phyloP scores from a whole-genome alignment of 2,113 vertebrate species.

The Pseudonaja textilis region DNA sequence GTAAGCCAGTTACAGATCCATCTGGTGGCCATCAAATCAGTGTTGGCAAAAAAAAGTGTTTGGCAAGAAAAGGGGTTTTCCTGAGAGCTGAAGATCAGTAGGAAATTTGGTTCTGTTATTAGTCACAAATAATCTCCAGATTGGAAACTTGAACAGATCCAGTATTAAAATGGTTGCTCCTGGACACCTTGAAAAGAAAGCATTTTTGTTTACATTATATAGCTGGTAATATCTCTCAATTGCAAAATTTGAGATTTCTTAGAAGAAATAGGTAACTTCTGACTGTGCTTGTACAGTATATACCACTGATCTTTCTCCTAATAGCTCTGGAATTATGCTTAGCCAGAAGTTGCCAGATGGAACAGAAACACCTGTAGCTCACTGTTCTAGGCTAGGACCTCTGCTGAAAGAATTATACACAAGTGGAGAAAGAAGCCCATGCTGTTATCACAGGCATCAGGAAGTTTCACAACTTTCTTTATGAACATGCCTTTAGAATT shows the following conservation, averaged over 20 bases:
- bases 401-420: background rate
- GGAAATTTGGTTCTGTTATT: background rate
- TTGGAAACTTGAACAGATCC: background rate
- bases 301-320: background rate
- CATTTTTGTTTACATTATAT: background rate
- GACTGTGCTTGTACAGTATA: too few relatives aligned
- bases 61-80: background rate
- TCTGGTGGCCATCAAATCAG: too few relatives aligned
- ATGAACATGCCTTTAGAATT: background rate
- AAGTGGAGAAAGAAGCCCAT: background rate
- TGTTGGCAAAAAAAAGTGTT: background rate
- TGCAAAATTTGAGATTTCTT: background rate
- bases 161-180: background rate
- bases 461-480: background rate
- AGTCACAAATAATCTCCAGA: background rate
- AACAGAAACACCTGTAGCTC: background rate
- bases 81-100: background rate
- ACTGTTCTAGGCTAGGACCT: background rate
- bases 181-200: background rate
- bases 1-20: too few relatives aligned
- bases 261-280: background rate
- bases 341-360: background rate
- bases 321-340: background rate
- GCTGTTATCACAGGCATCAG: background rate
- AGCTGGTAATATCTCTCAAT: background rate